Evolutionary conservation across 2,797 vertebrate species (phyloP).

Genomic region (Chrysocyon brachyurus): DNA sequence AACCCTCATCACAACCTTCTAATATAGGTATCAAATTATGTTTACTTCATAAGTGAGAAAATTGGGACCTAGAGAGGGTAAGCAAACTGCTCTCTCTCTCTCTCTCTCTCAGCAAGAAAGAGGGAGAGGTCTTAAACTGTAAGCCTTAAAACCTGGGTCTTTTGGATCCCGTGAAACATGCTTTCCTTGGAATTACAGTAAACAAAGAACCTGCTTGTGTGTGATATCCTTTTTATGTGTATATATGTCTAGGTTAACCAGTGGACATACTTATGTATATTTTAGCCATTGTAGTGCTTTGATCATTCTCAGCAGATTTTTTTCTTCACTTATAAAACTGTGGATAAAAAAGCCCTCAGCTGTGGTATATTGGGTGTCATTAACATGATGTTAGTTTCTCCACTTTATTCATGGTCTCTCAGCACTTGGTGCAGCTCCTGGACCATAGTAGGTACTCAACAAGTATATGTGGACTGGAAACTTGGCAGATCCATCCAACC

Average conservation of each 20-base stretch:
- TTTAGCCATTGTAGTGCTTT: conserved; percentile 30
- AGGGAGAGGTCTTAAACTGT: not conserved
- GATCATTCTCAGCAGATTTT: conserved; percentile 28
- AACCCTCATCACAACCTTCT: not conserved
- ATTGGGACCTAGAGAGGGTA: not conserved
- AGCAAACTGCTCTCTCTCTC: not conserved
- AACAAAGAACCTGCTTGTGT: conserved; percentile 23
- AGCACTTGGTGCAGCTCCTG: not conserved
- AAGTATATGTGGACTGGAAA: conserved; percentile 20
- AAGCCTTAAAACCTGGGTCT: not conserved
- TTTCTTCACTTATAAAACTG: conserved; percentile 53
- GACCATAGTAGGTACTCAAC: not conserved
- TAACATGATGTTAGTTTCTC: not conserved
- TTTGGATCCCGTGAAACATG: conserved; percentile 16
- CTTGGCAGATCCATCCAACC: not conserved
- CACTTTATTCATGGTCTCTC: not conserved
- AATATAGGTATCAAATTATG: conserved; percentile 51
- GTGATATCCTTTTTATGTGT: conserved; percentile 6
- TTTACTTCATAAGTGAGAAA: conserved; percentile 66
- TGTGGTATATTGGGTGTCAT: not conserved
- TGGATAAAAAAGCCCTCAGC: conserved; percentile 21
- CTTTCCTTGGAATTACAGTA: not conserved
- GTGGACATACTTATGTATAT: not conserved
- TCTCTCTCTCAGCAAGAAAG: not conserved
- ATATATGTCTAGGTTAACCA: conserved; percentile 14